These are phyloP conservation scores for Fulmarus glacialis DNA, from an alignment of 2,113 vertebrate genomes.

Conservation along the genomic window DNA sequence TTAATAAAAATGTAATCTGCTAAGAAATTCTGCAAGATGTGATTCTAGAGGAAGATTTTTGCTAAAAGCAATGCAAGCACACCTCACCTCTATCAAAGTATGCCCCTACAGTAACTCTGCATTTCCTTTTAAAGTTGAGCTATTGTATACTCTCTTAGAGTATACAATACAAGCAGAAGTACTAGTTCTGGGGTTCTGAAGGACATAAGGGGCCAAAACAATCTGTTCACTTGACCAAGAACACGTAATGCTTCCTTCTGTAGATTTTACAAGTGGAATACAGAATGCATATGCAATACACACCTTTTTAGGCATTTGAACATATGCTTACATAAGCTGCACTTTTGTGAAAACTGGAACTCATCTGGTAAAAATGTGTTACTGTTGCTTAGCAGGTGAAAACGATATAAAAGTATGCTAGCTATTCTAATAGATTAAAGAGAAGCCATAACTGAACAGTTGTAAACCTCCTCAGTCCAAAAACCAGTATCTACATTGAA, in stretches of 20 bases:
- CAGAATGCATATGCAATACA: neutral
- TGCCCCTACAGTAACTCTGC: neutral
- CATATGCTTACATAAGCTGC: neutral
- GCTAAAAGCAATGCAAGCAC: neutral
- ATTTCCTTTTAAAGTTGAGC: neutral
- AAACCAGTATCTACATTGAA: accelerated
- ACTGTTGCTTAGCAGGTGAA: neutral
- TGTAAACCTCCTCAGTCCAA: neutral
- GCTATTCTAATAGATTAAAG: neutral
- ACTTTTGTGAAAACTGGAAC: neutral
- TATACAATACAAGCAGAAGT: neutral
- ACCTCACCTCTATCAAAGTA: neutral
- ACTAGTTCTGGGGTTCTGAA: neutral
- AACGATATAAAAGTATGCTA: neutral
- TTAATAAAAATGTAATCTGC: neutral
- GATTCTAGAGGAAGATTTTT: neutral
- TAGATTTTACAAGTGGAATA: neutral
- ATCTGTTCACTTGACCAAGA: neutral
- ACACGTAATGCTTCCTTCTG: neutral
- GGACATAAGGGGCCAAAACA: neutral
- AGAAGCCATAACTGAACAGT: neutral
- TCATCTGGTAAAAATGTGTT: neutral
- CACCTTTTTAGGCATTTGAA: neutral
- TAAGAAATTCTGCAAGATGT: neutral
- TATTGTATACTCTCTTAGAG: neutral